Evolutionary conservation across 1,140 invertebrate species (phyloP).

Genomic region (Drosophila pseudoobscura): DNA sequence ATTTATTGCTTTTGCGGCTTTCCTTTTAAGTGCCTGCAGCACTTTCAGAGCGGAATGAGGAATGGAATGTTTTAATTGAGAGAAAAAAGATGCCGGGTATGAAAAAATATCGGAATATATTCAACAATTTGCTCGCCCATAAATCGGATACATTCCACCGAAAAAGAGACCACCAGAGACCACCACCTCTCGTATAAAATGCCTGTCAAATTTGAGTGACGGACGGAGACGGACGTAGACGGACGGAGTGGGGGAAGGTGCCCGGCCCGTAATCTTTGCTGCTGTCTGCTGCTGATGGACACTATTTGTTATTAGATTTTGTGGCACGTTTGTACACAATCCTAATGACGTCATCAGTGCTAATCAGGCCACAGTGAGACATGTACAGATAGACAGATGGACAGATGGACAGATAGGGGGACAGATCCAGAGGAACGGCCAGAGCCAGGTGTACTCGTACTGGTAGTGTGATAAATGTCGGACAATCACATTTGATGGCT

Average conservation of each 20-base stretch:
- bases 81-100: no score
- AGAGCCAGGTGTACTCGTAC: not conserved
- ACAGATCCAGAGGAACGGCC: no score
- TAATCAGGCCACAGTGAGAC: slow-evolving; percentile 22
- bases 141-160: not conserved
- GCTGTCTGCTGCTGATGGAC: slow-evolving; percentile 55
- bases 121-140: not conserved
- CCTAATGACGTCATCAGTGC: slow-evolving; percentile 42
- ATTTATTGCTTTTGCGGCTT: slow-evolving; percentile 27
- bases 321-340: slow-evolving; percentile 3
- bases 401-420: no score
- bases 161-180: slow-evolving; percentile 8
- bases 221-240: slow-evolving; percentile 2
- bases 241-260: not conserved
- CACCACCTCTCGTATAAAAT: slow-evolving; percentile 14
- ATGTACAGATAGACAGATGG: not conserved
- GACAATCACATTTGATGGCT: slow-evolving; percentile 9
- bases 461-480: not conserved
- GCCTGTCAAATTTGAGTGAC: slow-evolving; percentile 40
- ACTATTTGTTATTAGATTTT: slow-evolving; percentile 64
- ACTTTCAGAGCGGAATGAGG: no score
- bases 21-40: not conserved
- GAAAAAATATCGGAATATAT: not conserved
- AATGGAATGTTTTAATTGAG: slow-evolving; percentile 25
- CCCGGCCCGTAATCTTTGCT: slow-evolving; percentile 10